phyloP scores from a whole-genome alignment of 2,113 vertebrate species.

The Halichoeres trimaculatus region DNA sequence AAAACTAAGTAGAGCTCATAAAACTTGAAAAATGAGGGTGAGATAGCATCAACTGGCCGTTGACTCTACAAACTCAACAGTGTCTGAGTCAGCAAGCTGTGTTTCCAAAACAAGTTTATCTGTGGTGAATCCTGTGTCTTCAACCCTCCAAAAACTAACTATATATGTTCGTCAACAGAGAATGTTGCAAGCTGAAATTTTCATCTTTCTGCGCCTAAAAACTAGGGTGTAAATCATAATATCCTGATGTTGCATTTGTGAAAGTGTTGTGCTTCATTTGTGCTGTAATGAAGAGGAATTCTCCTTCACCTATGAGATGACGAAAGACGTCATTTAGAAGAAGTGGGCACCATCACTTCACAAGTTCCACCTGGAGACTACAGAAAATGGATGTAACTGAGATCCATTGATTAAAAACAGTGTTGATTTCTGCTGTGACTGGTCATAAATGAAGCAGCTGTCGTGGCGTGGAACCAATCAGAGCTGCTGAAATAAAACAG shows the following conservation, averaged over 20 bases:
- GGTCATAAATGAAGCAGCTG: conserved; percentile 16
- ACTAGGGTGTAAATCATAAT: neutral
- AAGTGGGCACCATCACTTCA: neutral
- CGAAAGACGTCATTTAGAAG: neutral
- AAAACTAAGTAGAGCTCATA: conserved; percentile 7
- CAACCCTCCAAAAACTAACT: neutral
- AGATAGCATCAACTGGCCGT: conserved; percentile 3
- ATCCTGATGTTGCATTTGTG: neutral
- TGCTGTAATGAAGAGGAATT: no score
- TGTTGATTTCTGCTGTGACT: neutral
- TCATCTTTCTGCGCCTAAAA: neutral
- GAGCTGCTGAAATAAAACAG: neutral
- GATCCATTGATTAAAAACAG: conserved; percentile 22
- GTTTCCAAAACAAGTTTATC: conserved; percentile 63
- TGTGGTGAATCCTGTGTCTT: neutral
- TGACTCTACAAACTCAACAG: conserved; percentile 13
- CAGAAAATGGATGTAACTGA: conserved; percentile 8
- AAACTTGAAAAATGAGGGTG: conserved; percentile 18
- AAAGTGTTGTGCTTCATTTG: neutral
- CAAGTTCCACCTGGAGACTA: neutral
- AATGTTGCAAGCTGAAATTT: neutral
- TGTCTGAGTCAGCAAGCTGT: conserved; percentile 45
- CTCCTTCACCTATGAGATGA: no score
- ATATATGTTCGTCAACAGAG: neutral
- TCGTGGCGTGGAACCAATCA: neutral